Conservation (phyloP, 2,797 vertebrate genomes). For the Urosaurus nigricauda region DNA sequence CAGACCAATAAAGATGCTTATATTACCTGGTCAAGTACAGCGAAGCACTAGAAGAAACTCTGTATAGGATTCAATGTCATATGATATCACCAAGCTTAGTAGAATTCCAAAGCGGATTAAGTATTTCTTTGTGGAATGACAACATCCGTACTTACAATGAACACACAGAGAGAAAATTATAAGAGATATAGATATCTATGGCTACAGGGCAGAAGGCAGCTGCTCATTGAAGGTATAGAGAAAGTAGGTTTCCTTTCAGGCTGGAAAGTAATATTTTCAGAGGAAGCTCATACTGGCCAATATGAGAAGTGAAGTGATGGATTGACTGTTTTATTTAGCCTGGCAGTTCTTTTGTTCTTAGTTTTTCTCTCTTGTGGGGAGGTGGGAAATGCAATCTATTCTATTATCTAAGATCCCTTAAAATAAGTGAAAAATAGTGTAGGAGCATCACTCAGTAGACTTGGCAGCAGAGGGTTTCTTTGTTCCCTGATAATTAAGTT, state of each 20-base stretch:
- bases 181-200: constrained; percentile 27
- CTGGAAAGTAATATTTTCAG: background rate
- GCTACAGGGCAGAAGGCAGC: constrained; percentile 36
- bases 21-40: background rate
- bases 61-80: constrained; percentile 41
- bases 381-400: background rate
- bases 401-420: background rate
- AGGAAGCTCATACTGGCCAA: background rate
- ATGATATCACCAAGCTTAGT: constrained; percentile 45
- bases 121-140: constrained; percentile 53
- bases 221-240: background rate
- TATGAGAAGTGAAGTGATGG: background rate
- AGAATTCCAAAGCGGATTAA: constrained; percentile 62
- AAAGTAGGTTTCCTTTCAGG: constrained; percentile 24
- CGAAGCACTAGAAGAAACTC: background rate
- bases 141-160: constrained; percentile 49
- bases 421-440: background rate
- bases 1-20: background rate
- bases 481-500: background rate
- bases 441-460: background rate
- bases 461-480: background rate
- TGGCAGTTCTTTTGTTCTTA: background rate
- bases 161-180: constrained; percentile 11
- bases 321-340: background rate
- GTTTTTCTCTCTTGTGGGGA: background rate